Evolutionary conservation across 2,888 invertebrate genomes (phyloP).

Genomic region (Pemphredon lugubris): DNA sequence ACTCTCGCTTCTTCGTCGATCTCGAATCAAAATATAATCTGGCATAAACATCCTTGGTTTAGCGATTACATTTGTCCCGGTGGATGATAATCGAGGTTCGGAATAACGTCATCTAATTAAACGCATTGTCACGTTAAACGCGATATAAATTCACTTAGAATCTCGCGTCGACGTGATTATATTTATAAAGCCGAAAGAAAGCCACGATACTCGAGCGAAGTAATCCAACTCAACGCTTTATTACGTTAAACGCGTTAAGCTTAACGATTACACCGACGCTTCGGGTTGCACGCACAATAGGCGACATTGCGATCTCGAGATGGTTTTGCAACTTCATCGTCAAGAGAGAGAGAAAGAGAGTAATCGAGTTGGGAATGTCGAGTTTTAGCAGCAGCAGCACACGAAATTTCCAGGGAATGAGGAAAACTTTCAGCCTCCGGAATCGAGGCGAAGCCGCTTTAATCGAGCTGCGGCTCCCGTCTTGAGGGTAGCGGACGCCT

Average conservation of each 20-base stretch:
- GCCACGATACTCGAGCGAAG: background rate
- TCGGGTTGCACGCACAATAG: constrained; percentile 8
- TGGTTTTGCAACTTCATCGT: constrained; percentile 12
- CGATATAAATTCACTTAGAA: no score
- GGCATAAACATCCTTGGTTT: no score
- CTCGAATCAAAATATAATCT: no score
- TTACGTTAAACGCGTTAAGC: background rate
- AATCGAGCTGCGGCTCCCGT: constrained; percentile 24
- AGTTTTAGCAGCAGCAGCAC: constrained; percentile 8
- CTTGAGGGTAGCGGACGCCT: constrained; percentile 15
- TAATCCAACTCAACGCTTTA: background rate
- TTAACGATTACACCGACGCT: background rate
- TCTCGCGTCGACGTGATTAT: no score
- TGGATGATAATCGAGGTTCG: no score
- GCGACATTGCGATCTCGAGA: background rate
- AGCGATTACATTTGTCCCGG: no score
- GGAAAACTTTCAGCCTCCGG: constrained; percentile 5
- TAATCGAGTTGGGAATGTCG: constrained; percentile 29
- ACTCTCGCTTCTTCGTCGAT: no score
- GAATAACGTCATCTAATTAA: no score
- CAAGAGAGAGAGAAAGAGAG: background rate
- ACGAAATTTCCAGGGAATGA: constrained; percentile 22
- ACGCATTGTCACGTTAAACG: no score
- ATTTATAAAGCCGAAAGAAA: background rate
- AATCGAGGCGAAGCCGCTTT: constrained; percentile 12